A percentile compares a stretch with the other conserved stretches of the same genome.
Evolutionary conservation across 2,888 invertebrate genomes (phyloP).

Genomic region (Heteromurus nitidus): DNA sequence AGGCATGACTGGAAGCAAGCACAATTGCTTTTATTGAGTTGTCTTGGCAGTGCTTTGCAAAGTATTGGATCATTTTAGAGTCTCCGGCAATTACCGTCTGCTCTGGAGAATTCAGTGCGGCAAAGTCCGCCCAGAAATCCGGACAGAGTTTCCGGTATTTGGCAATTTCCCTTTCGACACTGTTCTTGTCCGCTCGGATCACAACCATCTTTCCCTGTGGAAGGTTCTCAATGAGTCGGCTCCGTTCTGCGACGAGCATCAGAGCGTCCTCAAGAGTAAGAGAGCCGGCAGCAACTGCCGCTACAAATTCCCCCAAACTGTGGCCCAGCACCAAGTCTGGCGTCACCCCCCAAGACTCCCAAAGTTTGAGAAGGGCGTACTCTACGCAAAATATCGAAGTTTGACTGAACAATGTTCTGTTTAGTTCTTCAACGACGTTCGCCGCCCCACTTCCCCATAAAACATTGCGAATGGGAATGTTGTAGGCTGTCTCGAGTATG

Average conservation of each 20-base stretch:
- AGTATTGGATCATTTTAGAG: slow-evolving; percentile 13
- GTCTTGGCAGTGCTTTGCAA: slow-evolving; percentile 31
- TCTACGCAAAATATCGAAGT: slow-evolving; percentile 64
- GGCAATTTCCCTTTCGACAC: slow-evolving; percentile 5
- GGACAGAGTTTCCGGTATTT: not conserved
- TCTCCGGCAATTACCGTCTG: slow-evolving; percentile 60
- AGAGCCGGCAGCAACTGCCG: slow-evolving; percentile 56
- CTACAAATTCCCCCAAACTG: slow-evolving; percentile 66
- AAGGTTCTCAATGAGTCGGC: slow-evolving; percentile 50
- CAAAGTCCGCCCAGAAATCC: slow-evolving; percentile 37
- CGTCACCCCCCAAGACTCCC: slow-evolving; percentile 60
- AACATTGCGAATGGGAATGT: slow-evolving; percentile 14
- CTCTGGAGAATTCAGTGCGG: slow-evolving; percentile 53
- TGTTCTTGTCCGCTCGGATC: slow-evolving; percentile 16
- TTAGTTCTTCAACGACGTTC: slow-evolving; percentile 12
- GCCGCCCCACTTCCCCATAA: slow-evolving; percentile 34
- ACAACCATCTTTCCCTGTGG: slow-evolving; percentile 58
- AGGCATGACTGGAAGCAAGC: slow-evolving; percentile 59
- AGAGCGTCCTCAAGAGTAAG: slow-evolving; percentile 55
- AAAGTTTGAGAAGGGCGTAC: slow-evolving; percentile 51
- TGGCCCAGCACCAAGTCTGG: slow-evolving; percentile 65
- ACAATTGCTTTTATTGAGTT: slow-evolving; percentile 23
- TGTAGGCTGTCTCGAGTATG: slow-evolving; percentile 21
- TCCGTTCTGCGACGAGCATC: slow-evolving; percentile 54
- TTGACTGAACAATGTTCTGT: slow-evolving; percentile 61